Evolutionary conservation across 2,888 invertebrate genomes (phyloP), one percentile per base, ranked within the genome.

Genomic region (Drosophila glabriapex): DNA sequence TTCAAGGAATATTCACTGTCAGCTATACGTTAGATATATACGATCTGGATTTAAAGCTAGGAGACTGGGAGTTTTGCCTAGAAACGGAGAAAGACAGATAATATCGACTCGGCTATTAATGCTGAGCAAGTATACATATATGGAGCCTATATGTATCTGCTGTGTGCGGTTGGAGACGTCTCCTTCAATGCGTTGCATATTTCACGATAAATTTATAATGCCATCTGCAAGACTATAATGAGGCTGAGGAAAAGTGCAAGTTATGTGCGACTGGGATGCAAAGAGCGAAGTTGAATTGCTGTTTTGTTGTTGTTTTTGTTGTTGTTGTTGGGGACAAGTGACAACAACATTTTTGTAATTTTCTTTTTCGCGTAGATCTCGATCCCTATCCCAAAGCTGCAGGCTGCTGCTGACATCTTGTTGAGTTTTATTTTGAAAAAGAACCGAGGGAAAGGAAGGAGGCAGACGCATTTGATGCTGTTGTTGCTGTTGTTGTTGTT

Each of bases 311-410:
- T 55, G 4, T 0, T 35, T 4, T 14, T 12, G 10, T n/a, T 31
- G n/a, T 41, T 41, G 63, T 53, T 61, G 53, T 25, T 29, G 49
- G 41, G 43, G 65, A 63, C 67, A 78, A 78, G 78, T 78, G 75
- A 76, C 78, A 78, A 76, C 78, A 78, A 78, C 68, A 78, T 78
- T 75, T 75, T 55, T 58, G 58, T 64, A 50, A 29, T 54, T 19
- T 54, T 16, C 16, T 35, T 37, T 75, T 78, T 67, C 71, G 78
- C 71, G 53, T 50, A 63, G 68, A 68, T 68, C 68, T 43, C 58
- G 14, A 41, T 41, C 16, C 39, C 31, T 3, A 60, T 53, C 39
- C 68, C n/a, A 54, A 64, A 46, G 31, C 10, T 56, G 25, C 39
- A 53, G 70, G 55, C 61, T 72, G 76, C 58, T 35, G 70, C 58